Percentiles rank a stretch among this genome's conserved stretches.
Evolutionary conservation across 2,888 invertebrate species (phyloP).

Genomic region (Coleophora deauratella): DNA sequence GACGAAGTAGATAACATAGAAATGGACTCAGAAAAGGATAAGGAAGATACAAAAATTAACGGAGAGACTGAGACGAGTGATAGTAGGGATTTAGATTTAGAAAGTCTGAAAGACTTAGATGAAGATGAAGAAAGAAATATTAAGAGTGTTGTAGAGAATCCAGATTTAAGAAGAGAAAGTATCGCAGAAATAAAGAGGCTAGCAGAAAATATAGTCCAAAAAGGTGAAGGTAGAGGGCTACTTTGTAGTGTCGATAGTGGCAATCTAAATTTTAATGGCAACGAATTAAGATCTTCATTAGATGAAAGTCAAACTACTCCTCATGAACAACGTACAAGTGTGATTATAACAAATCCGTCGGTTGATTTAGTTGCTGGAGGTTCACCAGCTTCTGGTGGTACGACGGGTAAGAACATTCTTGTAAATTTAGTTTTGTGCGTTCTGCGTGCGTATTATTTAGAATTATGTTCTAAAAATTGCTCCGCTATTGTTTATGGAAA

Average conservation of each 20-base stretch:
- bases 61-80: slow-evolving; percentile 72
- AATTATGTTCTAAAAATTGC: too few species aligned
- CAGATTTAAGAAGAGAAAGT: slow-evolving; percentile 61
- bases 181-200: slow-evolving; percentile 66
- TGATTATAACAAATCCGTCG: slow-evolving; percentile 82
- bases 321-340: slow-evolving; percentile 72
- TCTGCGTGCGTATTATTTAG: too few species aligned
- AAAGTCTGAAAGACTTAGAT: slow-evolving; percentile 68
- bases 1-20: slow-evolving; percentile 64
- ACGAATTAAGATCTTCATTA: slow-evolving; percentile 43
- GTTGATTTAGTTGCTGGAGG: slow-evolving; percentile 74
- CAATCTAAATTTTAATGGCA: slow-evolving; percentile 51
- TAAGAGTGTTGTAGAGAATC: slow-evolving; percentile 60
- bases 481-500: too few species aligned
- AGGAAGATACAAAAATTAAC: slow-evolving; percentile 52
- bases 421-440: too few species aligned
- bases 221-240: slow-evolving; percentile 58
- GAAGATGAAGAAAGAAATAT: slow-evolving; percentile 46
- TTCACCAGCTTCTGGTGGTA: slow-evolving; percentile 60
- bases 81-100: slow-evolving; percentile 61
- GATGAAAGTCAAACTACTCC: slow-evolving; percentile 43
- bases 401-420: slow-evolving; percentile 44
- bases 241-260: slow-evolving; percentile 64
- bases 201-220: slow-evolving; percentile 67
- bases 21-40: slow-evolving; percentile 52